Conservation (phyloP, 2,113 vertebrate genomes). For the Pteruthius melanotis region DNA sequence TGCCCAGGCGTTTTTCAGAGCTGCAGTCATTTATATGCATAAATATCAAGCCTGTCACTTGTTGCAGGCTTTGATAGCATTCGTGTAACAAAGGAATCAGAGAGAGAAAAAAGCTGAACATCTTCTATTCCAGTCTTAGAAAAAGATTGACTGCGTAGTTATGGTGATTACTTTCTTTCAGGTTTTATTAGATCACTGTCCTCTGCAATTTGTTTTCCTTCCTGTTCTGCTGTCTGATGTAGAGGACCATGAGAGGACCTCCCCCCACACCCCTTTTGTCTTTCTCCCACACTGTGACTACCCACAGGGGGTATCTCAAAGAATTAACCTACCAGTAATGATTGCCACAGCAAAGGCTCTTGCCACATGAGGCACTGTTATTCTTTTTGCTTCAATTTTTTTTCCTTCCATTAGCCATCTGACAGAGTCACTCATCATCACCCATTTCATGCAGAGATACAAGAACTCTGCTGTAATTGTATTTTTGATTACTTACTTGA, state of each 20-base stretch:
- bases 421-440: background rate
- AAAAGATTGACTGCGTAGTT: background rate
- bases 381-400: background rate
- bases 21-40: conserved; percentile 14
- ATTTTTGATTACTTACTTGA: background rate
- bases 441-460: background rate
- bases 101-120: background rate
- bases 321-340: background rate
- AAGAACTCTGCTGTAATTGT: background rate
- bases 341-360: background rate
- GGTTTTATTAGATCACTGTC: conserved; percentile 15
- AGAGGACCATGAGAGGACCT: background rate
- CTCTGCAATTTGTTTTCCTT: conserved; percentile 18
- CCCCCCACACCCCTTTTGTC: background rate
- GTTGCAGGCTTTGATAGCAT: conserved; percentile 45
- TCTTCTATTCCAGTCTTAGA: background rate
- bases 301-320: background rate
- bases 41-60: conserved; percentile 40
- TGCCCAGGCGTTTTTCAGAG: conserved; percentile 25
- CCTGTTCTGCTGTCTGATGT: background rate
- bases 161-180: background rate
- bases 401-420: background rate
- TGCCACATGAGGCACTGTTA: background rate
- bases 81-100: background rate
- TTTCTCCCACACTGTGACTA: background rate